Base-by-base conservation (phyloP, 2,888 invertebrate species). In the Drosophila pseudotalamancana region DNA sequence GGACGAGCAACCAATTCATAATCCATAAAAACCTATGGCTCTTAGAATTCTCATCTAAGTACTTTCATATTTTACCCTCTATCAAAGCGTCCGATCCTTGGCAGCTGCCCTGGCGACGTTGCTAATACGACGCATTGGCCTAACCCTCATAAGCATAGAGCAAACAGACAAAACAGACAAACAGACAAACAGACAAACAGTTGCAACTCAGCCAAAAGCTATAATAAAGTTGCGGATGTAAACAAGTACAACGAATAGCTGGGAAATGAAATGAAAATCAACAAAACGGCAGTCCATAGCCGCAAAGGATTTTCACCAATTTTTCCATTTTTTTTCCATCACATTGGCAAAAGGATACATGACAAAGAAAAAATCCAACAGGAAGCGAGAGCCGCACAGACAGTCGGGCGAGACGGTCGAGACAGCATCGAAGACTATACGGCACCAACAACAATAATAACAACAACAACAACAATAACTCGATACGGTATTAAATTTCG, bases 191-290 rank as follows among this genome's bases (percentile, higher is more conserved):
- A 81, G 63, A 34, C 85, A 87, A 86, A 87, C 86, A 82, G 72
- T 78, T 73, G 78, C 85, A 79, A 82, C 83, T 74, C 79, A 74
- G 77, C 76, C 82, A 88, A 88, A 88, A 87, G 88, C 82, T 79
- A 87, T 87, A 88, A 87, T 87, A 88, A 86, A 86, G 75, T 86
- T 83, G 81, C 79, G 80, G 76, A 85, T 75, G 80, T 81, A 85
- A 87, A 88, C 82, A 77, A 70, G 32, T 23, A 78, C 55, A 65
- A 65, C 73, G 39, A 64, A 31, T 37, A 39, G 45, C 35, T 18
- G 77, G 64, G 79, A 81, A 83, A 73, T 79, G 77, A 86, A 81
- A 81, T 79, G 80, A 86, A 81, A 86, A 83, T 83, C 81, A 79
- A 67, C 80, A 82, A 57, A 72, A 64, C 66, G 51, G 65, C 67